A percentile compares a stretch with the other conserved stretches of the same genome.
These are phyloP conservation scores for Linepithema humile DNA, from an alignment of 1,140 invertebrate genomes.

Conservation along the genomic window DNA sequence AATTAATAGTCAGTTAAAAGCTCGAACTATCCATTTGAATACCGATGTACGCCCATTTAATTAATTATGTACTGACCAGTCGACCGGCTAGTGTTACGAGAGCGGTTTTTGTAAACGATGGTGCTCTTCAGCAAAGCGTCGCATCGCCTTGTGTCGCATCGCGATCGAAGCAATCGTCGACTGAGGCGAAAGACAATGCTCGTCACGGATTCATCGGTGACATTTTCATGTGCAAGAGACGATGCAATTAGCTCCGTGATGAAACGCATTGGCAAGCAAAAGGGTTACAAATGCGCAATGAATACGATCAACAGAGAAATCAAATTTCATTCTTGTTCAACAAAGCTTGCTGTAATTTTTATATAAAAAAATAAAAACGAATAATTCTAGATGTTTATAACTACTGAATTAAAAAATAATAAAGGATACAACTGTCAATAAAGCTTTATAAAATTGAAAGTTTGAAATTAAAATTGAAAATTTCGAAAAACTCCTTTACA, in stretches of 20 bases:
- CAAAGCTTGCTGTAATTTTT: neutral
- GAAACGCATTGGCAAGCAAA: slow-evolving; percentile 69
- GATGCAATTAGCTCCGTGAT: slow-evolving; percentile 26
- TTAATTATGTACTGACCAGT: slow-evolving; percentile 71
- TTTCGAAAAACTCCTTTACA: too few relatives aligned
- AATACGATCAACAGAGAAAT: neutral
- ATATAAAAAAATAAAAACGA: neutral
- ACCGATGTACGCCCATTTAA: slow-evolving; percentile 73
- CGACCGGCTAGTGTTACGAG: slow-evolving; percentile 43
- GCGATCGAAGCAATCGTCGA: slow-evolving; percentile 42
- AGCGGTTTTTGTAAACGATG: slow-evolving; percentile 67
- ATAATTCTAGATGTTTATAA: neutral
- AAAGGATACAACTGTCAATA: too few relatives aligned
- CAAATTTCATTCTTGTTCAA: neutral
- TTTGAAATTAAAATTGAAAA: too few relatives aligned
- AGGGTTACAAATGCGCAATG: slow-evolving; percentile 45
- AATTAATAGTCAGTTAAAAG: slow-evolving; percentile 76
- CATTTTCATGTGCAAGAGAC: slow-evolving; percentile 30
- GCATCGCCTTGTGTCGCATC: neutral
- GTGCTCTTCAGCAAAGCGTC: slow-evolving; percentile 69
- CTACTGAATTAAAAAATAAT: neutral
- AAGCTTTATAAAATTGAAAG: too few relatives aligned
- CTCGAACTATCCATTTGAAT: slow-evolving; percentile 61
- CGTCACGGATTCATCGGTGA: slow-evolving; percentile 65
- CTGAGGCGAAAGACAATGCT: slow-evolving; percentile 64